Conservation (phyloP, 1,140 invertebrate species). For the Oryzaephilus surinamensis region DNA sequence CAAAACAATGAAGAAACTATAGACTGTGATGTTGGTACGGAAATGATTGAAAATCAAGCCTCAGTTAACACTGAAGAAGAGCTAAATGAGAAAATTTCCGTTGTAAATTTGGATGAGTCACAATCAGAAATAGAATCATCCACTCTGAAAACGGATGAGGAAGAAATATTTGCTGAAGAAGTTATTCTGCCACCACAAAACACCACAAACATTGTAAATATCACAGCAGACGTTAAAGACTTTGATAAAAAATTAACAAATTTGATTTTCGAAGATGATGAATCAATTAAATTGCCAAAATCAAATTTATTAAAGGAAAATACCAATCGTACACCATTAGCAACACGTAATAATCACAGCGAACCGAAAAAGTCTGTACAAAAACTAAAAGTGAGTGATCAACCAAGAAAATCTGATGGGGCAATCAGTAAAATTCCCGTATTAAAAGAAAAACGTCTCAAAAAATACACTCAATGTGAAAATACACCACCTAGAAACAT, state of each 20-base stretch:
- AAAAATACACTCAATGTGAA: conserved; percentile 25
- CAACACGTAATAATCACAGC: conserved; percentile 17
- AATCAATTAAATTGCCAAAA: conserved; percentile 5
- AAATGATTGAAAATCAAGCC: not conserved
- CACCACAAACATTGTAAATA: no score
- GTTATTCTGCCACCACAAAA: no score
- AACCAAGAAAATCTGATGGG: conserved; percentile 25
- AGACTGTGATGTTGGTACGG: conserved; percentile 2
- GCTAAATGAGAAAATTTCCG: not conserved
- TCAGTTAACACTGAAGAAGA: conserved; percentile 2
- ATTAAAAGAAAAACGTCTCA: conserved; percentile 24
- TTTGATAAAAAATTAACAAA: conserved; percentile 30
- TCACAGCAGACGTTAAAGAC: conserved; percentile 20
- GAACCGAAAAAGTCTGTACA: conserved; percentile 10
- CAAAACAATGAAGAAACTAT: not conserved
- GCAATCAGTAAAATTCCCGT: conserved; percentile 29
- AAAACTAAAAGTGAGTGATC: conserved; percentile 31
- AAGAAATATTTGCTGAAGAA: not conserved
- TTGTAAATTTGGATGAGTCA: not conserved
- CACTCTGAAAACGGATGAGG: not conserved
- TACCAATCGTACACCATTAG: conserved; percentile 22
- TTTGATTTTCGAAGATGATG: conserved; percentile 28
- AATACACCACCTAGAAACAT: conserved; percentile 28
- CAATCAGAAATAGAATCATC: not conserved
- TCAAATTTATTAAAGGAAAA: conserved; percentile 14